Percentiles rank a stretch among this genome's conserved stretches.
phyloP scores from a whole-genome alignment of 2,113 vertebrate genomes.

The Hymenochirus boettgeri region DNA sequence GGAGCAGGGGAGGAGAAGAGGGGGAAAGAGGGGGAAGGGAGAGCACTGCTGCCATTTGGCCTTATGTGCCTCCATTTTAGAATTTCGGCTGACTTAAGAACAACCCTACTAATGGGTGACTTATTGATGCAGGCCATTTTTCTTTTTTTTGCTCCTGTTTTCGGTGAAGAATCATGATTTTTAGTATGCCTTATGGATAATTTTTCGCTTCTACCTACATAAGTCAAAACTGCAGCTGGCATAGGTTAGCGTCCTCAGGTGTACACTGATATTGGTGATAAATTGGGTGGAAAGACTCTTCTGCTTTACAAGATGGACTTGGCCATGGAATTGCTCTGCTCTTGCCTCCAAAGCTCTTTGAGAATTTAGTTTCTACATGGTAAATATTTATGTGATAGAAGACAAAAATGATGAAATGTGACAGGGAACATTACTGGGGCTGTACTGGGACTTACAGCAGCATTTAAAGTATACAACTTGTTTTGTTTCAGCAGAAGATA shows the following conservation, averaged over 20 bases:
- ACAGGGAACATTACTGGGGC: conserved; percentile 52
- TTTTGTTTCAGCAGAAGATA: conserved; percentile 36
- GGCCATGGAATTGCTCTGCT: conserved; percentile 31
- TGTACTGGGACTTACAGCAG: conserved; percentile 45
- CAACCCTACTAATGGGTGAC: not conserved
- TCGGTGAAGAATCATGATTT: too few species aligned
- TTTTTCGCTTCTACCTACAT: conserved; percentile 25
- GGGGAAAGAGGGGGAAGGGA: too few species aligned
- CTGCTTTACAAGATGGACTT: conserved; percentile 35
- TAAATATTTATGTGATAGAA: conserved; percentile 31
- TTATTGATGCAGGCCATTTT: not conserved
- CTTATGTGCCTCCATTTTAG: too few species aligned
- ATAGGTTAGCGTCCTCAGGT: conserved; percentile 35
- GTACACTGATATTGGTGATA: conserved; percentile 33
- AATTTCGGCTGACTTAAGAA: too few species aligned
- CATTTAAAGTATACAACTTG: conserved; percentile 26
- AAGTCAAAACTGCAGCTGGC: conserved; percentile 21
- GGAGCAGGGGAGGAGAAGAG: too few species aligned
- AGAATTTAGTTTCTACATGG: conserved; percentile 34
- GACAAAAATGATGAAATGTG: conserved; percentile 45
- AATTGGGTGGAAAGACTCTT: conserved; percentile 38
- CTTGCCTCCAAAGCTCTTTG: conserved; percentile 18
- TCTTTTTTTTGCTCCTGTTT: not conserved
- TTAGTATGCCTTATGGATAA: not conserved
- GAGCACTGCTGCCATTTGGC: too few species aligned